phyloP scores from a whole-genome alignment of 2,797 vertebrate species.

The Margarornis squamiger region DNA sequence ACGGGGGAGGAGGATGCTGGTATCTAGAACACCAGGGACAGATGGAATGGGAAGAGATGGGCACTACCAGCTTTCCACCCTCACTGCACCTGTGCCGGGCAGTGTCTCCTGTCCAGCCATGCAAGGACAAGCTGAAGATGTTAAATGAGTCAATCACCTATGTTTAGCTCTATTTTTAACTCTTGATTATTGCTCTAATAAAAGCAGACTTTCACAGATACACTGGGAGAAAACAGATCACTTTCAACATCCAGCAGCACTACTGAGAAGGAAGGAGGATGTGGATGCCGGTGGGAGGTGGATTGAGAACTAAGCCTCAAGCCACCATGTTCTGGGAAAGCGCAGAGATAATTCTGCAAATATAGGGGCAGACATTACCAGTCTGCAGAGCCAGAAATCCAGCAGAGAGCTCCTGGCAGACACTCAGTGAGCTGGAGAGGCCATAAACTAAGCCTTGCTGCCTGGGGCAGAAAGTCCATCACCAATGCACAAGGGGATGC shows the following conservation, averaged over 20 bases:
- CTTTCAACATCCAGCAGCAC: neutral
- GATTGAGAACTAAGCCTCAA: neutral
- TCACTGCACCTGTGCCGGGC: neutral
- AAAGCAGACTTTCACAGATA: neutral
- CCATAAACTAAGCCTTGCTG: neutral
- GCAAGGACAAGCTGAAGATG: neutral
- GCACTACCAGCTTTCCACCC: neutral
- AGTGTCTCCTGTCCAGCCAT: neutral
- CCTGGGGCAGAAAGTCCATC: neutral
- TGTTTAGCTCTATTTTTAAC: neutral
- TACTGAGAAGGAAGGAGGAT: neutral
- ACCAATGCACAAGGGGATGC: neutral
- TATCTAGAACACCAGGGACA: neutral
- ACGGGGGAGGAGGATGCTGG: neutral
- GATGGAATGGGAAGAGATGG: neutral
- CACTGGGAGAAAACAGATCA: neutral
- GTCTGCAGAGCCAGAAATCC: neutral
- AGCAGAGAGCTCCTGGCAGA: neutral
- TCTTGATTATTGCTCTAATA: slow-evolving; percentile 28
- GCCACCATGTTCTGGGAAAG: neutral
- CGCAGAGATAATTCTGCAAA: neutral
- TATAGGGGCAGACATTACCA: neutral
- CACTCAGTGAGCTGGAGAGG: neutral
- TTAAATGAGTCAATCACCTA: neutral
- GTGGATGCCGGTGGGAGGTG: neutral